Evolutionary conservation across 2,797 vertebrate genomes (phyloP).

Genomic region (Bryconaethiops microstoma): DNA sequence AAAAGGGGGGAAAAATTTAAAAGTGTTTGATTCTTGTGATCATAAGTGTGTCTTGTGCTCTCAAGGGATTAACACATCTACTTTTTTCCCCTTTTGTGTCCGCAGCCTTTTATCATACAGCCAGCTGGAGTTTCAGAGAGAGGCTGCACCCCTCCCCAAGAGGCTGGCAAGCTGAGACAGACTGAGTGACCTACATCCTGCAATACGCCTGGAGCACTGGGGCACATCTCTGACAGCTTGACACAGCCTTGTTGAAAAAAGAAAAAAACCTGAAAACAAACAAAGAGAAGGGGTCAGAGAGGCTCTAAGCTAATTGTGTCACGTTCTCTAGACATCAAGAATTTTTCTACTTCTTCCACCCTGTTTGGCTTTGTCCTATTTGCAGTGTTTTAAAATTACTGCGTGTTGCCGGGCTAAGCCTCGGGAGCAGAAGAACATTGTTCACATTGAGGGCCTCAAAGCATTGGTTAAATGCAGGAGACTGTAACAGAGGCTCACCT

Average conservation of each 20-base stretch:
- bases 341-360: conserved; percentile 27
- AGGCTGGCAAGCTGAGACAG: conserved; percentile 71
- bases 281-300: conserved; percentile 48
- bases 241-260: conserved; percentile 51
- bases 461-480: conserved; percentile 70
- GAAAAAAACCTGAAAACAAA: conserved; percentile 54
- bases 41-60: conserved; percentile 12
- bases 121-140: conserved; percentile 57
- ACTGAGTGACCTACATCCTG: conserved; percentile 76
- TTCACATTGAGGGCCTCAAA: conserved; percentile 32
- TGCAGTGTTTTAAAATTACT: conserved; percentile 40
- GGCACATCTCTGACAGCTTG: conserved; percentile 59
- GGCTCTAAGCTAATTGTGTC: conserved; percentile 28
- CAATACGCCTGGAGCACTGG: conserved; percentile 65
- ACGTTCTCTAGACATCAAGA: conserved; percentile 49
- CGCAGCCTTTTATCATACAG: conserved; percentile 69
- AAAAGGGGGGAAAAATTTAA: conserved; percentile 13
- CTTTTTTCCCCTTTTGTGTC: conserved; percentile 64
- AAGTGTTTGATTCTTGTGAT: conserved; percentile 26
- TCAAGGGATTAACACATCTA: conserved; percentile 64
- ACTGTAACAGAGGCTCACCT: conserved; percentile 61
- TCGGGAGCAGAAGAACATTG: background rate
- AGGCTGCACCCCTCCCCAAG: conserved; percentile 63
- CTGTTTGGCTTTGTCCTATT: conserved; percentile 43
- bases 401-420: background rate